These are phyloP conservation scores for Bagarius yarrelli DNA, from an alignment of 2,113 vertebrate genomes.

Conservation along the genomic window DNA sequence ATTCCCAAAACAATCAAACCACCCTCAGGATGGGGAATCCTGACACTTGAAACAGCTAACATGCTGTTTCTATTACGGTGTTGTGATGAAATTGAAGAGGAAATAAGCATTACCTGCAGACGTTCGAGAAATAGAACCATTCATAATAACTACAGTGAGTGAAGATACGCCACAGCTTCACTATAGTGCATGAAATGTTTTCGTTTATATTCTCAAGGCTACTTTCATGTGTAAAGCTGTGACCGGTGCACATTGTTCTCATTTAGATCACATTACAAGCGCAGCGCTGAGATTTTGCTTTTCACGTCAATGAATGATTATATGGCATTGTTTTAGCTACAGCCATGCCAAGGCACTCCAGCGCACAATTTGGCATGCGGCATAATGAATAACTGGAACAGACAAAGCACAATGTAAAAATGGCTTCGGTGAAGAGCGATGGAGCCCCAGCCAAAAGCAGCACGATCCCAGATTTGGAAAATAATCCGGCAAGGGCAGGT, in stretches of 20 bases:
- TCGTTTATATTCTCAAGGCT: slow-evolving; percentile 55
- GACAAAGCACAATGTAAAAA: slow-evolving; percentile 50
- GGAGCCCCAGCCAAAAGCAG: slow-evolving; percentile 43
- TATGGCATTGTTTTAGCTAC: slow-evolving; percentile 65
- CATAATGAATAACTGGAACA: slow-evolving; percentile 59
- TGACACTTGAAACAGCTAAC: slow-evolving; percentile 34
- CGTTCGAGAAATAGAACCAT: slow-evolving; percentile 5
- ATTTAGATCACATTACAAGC: slow-evolving; percentile 64
- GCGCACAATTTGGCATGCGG: slow-evolving; percentile 59
- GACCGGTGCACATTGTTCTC: slow-evolving; percentile 53
- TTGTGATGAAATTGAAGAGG: neutral
- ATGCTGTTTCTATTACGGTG: slow-evolving; percentile 27
- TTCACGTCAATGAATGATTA: slow-evolving; percentile 68
- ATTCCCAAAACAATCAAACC: slow-evolving; percentile 46
- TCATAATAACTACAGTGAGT: slow-evolving; percentile 33
- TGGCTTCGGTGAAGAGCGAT: slow-evolving; percentile 45
- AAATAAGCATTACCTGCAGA: neutral
- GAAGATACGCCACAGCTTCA: slow-evolving; percentile 38
- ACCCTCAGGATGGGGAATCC: slow-evolving; percentile 38
- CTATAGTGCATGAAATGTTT: slow-evolving; percentile 61
- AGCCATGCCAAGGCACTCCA: slow-evolving; percentile 57
- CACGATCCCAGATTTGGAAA: slow-evolving; percentile 53
- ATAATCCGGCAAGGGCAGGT: slow-evolving; percentile 54
- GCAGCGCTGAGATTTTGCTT: slow-evolving; percentile 59
- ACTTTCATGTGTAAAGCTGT: slow-evolving; percentile 51